These are phyloP conservation scores for Apotomis capreana DNA, from an alignment of 2,888 invertebrate species.

Conservation along the genomic window DNA sequence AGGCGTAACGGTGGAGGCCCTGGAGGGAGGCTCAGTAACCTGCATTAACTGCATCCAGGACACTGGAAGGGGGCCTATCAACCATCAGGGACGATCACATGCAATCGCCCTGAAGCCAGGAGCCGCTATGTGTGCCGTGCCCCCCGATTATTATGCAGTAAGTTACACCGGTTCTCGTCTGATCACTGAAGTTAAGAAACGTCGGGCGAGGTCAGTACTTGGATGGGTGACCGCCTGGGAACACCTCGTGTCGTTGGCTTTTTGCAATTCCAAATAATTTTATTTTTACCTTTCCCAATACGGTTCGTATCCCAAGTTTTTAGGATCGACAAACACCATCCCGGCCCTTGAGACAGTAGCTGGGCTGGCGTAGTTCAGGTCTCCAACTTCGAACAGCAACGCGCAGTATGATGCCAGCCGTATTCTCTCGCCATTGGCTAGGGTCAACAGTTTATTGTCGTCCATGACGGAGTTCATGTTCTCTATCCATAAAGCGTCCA, in stretches of 20 bases:
- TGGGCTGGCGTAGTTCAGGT: conserved; percentile 95
- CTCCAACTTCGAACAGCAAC: conserved; percentile 94
- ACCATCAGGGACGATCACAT: too few relatives aligned
- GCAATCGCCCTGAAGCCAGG: too few relatives aligned
- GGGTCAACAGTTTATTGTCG: conserved; percentile 93
- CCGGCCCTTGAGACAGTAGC: conserved; percentile 96
- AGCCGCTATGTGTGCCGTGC: too few relatives aligned
- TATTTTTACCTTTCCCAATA: conserved; percentile 87
- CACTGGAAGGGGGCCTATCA: too few relatives aligned
- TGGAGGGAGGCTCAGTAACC: too few relatives aligned
- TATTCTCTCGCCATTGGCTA: conserved; percentile 95
- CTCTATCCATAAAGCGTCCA: conserved; percentile 97
- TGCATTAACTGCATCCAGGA: too few relatives aligned
- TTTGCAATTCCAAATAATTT: conserved; percentile 33
- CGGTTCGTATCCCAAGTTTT: conserved; percentile 93
- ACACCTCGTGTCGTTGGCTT: conserved; percentile 52
- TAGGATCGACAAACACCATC: conserved; percentile 97
- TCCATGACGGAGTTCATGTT: conserved; percentile 99
- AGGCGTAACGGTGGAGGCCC: too few relatives aligned
- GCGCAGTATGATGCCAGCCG: conserved; percentile 91
- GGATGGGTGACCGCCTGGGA: conserved; percentile 55
- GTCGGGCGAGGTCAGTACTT: conserved; percentile 53
- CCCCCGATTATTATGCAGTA: too few relatives aligned
- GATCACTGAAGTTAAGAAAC: conserved; percentile 55
- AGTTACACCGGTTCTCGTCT: conserved; percentile 51